Evolutionary conservation across 92 coral and sea anemone species (phyloP).

Genomic region (Chrysogorgia sp.): DNA sequence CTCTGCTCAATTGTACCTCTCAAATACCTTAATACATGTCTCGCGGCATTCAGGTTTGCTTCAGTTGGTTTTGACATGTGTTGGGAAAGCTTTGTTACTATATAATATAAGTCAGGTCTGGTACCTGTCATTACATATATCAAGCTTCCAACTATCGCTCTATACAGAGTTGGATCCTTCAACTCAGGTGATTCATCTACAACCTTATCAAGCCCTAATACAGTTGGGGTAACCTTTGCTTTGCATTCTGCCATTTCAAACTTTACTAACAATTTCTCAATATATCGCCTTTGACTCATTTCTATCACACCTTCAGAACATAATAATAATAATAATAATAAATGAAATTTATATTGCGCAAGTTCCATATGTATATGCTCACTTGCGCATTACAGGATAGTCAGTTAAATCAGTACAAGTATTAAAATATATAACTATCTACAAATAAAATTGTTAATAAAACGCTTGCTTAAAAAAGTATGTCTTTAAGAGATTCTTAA

Average conservation of each 20-base stretch:
- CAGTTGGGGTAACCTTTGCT: slow-evolving; percentile 11
- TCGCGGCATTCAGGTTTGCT: slow-evolving; percentile 30
- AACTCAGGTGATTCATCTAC: slow-evolving; percentile 20
- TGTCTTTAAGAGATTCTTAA: no score
- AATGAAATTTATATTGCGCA: no score
- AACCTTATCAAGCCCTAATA: slow-evolving; percentile 6
- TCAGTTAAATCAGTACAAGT: no score
- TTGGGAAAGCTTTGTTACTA: slow-evolving; percentile 43
- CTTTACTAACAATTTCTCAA: slow-evolving; percentile 21
- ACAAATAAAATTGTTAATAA: no score
- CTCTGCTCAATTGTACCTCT: slow-evolving; percentile 39
- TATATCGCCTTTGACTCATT: slow-evolving; percentile 30
- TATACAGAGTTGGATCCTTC: slow-evolving; percentile 19
- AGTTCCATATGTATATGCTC: no score
- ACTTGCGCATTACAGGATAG: no score
- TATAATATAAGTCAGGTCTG: slow-evolving; percentile 41
- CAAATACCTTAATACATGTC: slow-evolving; percentile 37
- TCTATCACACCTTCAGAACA: slow-evolving; percentile 25
- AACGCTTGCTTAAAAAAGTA: no score
- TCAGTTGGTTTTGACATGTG: slow-evolving; percentile 38
- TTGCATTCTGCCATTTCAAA: slow-evolving; percentile 26
- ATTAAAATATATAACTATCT: no score
- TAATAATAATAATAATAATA: no score
- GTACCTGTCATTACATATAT: slow-evolving; percentile 52
- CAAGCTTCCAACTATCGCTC: slow-evolving; percentile 41